A percentile compares a stretch with the other conserved stretches of the same genome.
Conservation (phyloP, 2,797 vertebrate species). For the Sus cebifrons region DNA sequence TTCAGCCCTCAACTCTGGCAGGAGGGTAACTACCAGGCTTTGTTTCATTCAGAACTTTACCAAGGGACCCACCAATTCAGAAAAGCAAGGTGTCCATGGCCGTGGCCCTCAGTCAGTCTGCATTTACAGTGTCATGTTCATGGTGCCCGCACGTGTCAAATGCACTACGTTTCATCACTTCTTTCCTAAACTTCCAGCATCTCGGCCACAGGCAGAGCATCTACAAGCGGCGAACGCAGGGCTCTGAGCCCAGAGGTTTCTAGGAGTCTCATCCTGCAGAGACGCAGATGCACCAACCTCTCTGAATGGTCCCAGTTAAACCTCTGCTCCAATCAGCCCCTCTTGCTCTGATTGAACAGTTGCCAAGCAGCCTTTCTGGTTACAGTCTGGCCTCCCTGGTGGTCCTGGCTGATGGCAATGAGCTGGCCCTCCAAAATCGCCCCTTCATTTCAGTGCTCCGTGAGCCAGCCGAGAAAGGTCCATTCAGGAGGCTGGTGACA, state of each 20-base stretch:
- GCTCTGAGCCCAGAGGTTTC: not conserved
- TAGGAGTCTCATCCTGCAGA: rapidly evolving
- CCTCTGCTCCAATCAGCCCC: not conserved
- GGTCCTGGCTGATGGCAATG: not conserved
- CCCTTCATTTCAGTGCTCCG: not conserved
- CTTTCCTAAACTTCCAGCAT: not conserved
- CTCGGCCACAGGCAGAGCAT: not conserved
- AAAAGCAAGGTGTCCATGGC: not conserved
- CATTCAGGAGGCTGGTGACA: not conserved
- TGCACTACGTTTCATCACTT: not conserved
- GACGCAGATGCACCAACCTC: not conserved
- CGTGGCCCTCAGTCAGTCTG: not conserved
- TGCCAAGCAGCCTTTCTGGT: not conserved
- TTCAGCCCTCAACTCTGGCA: not conserved
- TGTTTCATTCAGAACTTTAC: not conserved
- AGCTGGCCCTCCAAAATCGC: not conserved
- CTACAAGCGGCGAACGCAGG: not conserved
- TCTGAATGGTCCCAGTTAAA: not conserved
- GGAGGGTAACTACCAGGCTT: rapidly evolving
- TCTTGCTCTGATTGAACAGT: not conserved
- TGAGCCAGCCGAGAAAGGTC: not conserved
- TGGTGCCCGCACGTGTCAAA: rapidly evolving
- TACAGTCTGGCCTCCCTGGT: not conserved
- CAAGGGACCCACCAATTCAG: not conserved
- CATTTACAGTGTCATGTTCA: rapidly evolving